Evolutionary conservation across 2,888 invertebrate genomes (phyloP).

Genomic region (Ectemnius lituratus): DNA sequence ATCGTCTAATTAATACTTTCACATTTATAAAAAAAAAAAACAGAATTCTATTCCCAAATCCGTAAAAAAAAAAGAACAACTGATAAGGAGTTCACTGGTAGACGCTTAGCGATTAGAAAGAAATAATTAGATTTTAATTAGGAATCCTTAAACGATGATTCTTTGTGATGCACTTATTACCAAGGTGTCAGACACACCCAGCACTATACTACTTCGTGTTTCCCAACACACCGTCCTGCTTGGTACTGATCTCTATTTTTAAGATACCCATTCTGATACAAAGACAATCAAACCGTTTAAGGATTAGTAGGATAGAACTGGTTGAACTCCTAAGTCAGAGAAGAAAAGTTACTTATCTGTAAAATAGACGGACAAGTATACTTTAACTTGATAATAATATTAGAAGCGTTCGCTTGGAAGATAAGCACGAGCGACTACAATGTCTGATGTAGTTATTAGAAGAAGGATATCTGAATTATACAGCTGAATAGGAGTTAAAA

Average conservation of each 20-base stretch:
- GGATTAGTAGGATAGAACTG: not conserved
- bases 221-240: slow-evolving; percentile 2
- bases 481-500: slow-evolving; percentile 33
- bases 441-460: not conserved
- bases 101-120: not conserved
- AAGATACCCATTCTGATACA: not conserved
- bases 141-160: not conserved
- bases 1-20: too few species aligned
- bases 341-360: not conserved
- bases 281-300: not conserved
- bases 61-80: too few species aligned
- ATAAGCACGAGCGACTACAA: not conserved
- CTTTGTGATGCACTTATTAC: not conserved
- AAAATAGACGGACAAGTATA: not conserved
- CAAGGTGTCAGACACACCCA: not conserved
- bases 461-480: not conserved
- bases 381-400: not conserved
- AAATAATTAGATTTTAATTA: not conserved
- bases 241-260: not conserved
- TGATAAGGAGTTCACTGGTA: not conserved
- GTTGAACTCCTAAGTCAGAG: not conserved
- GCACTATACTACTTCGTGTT: not conserved
- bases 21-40: too few species aligned
- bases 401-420: not conserved
- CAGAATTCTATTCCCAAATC: too few species aligned